Percentiles rank a stretch among this genome's conserved stretches.
Evolutionary conservation across 2,888 invertebrate genomes (phyloP).

Genomic region (Branchipolynoe longqiensis): DNA sequence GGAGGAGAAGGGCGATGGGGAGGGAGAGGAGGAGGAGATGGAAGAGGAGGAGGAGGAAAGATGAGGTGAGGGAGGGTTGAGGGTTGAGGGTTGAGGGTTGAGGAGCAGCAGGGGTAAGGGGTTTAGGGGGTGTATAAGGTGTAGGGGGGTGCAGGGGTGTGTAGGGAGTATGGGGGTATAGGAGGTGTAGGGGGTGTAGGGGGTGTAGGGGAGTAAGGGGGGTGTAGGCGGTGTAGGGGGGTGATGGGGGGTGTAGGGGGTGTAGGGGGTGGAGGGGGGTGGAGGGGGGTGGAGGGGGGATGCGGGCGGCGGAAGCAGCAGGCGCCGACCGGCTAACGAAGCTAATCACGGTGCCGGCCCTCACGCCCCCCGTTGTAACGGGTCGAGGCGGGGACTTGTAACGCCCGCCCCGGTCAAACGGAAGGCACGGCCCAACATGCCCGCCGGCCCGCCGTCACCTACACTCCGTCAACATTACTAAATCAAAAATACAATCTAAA

Average conservation of each 20-base stretch:
- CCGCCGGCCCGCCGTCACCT: too few relatives aligned
- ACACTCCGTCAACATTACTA: too few relatives aligned
- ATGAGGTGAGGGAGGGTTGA: not conserved
- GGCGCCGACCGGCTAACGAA: not conserved
- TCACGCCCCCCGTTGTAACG: not conserved
- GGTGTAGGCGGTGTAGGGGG: not conserved
- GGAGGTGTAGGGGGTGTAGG: not conserved
- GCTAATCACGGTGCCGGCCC: slow-evolving; percentile 5
- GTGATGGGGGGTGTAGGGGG: not conserved
- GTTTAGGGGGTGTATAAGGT: not conserved
- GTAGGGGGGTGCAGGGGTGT: not conserved
- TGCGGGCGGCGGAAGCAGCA: not conserved
- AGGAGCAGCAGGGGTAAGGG: not conserved
- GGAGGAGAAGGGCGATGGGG: not conserved
- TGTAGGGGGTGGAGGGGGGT: not conserved
- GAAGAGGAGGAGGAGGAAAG: not conserved
- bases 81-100: not conserved
- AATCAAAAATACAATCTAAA: too few relatives aligned
- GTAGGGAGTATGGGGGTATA: too few relatives aligned
- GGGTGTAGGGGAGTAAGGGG: not conserved
- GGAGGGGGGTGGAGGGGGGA: not conserved
- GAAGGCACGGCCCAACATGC: slow-evolving; percentile 25
- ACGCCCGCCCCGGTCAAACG: slow-evolving; percentile 26
- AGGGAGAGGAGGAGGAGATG: not conserved
- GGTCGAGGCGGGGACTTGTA: not conserved